Base-by-base conservation (phyloP, 2,113 vertebrate genomes). In the Sigmodon hispidus region DNA sequence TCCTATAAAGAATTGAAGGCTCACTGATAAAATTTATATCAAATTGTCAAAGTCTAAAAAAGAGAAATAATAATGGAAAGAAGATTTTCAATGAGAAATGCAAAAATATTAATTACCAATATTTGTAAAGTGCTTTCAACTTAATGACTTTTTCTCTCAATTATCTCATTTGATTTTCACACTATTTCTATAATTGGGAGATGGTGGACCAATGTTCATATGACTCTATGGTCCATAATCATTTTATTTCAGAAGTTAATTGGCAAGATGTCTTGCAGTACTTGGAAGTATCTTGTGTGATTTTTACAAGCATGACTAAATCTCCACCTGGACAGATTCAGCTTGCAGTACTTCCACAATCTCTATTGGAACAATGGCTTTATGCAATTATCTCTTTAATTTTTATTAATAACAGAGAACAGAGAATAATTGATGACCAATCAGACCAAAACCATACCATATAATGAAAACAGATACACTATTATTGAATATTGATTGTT, bases 121-220 rank as follows among this genome's bases (percentile, higher is more conserved):
- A 85, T 83, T 83, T 43, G n/a, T 29, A 83, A 61, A 61, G 61
- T 61, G 13, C 12, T 83, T 43, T 77, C 9, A 89, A 81, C 3
- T 22, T 29, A 93, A 67, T 80, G 6, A 45, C 15, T 12, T 79
- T 91, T 96, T 59, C n/a, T 63, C 69, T 57, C 0, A 34, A 48
- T 95, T 52, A 83, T 86, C 3, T 89, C 7, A 69, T 89, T 91
- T 87, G 50, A 87, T 83, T 81, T 95, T 87, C 52, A 61, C n/a
- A 70, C 11, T 86, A 52, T 24, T 57, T 34, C 65, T 36, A 52
- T 73, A 77, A n/a, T 7, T 83, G 40, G 17, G 45, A 77, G 4
- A 1, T 59, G 17, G 40, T 94, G 80, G 2, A 92, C 55, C 22
- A 45, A 52, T 31, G 86, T 90, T 84, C 63, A 59, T 5, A 31